Conservation (phyloP, 2,113 vertebrate genomes). For the Petaurus breviceps region DNA sequence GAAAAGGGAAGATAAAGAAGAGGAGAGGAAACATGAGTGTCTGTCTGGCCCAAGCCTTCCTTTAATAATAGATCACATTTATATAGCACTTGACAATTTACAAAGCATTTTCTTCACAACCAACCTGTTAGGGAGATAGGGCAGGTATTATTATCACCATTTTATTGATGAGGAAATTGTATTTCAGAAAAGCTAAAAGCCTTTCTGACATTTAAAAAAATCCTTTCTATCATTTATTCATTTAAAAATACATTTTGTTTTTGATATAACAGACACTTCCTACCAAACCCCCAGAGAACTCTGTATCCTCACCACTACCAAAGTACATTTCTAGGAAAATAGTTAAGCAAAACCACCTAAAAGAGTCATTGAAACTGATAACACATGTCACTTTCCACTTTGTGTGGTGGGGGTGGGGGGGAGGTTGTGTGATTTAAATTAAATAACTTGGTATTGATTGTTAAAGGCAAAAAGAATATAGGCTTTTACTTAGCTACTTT, state of each 20-base stretch:
- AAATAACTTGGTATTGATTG: background rate
- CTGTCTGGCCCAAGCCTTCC: background rate
- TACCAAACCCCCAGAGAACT: background rate
- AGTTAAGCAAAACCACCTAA: background rate
- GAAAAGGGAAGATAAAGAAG: background rate
- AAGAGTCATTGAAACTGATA: background rate
- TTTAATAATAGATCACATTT: background rate
- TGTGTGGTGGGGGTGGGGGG: background rate
- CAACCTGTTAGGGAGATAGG: background rate
- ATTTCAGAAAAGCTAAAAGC: background rate
- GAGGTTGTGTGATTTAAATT: background rate
- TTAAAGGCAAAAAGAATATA: background rate
- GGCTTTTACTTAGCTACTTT: background rate
- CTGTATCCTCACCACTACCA: background rate
- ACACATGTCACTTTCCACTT: background rate
- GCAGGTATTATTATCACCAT: background rate
- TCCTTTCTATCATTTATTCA: background rate
- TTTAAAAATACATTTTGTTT: background rate
- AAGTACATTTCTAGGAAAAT: background rate
- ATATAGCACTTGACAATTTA: background rate
- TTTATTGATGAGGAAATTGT: background rate
- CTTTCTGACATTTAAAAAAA: background rate
- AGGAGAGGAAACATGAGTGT: background rate
- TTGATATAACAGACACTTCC: background rate
- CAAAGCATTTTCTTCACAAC: background rate